Evolutionary conservation across 2,888 invertebrate genomes (phyloP), one percentile per base, ranked within the genome.

Genomic region (Crossocerus cetratus): DNA sequence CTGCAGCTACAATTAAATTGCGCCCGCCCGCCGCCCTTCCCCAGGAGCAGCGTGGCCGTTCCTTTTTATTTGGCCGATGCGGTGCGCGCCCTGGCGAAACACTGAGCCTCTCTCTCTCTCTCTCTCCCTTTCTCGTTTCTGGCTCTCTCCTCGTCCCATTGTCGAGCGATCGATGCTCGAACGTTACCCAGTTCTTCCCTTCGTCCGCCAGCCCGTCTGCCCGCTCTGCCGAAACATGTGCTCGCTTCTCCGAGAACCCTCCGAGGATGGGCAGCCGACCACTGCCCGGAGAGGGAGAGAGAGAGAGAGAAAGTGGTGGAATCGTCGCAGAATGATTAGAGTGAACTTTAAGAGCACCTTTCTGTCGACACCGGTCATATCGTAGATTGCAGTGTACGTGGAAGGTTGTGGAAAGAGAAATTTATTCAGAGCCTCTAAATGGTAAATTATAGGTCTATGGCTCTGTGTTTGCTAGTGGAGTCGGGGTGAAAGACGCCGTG

Each of bases 1-100:
- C 63, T 61, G 44, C 65, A 60, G 69, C 72, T 73, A 66, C 80
- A 75, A 80, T 78, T 80, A 80, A 75, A 80, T 80, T 80, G 71
- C 67, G 43, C 63, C 63, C 54, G 57, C 45, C 66, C 62, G 32
- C 32, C 32, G 3, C 32, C 63, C 65, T 72, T 59, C 68, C 18
- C 53, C 57, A 16, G 22, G 13, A 49, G 45, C n/a, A 14, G 14
- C 14, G 63, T 13, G 22, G 23, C 45, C 21, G 55, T 60, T 56
- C 53, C n/a, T 49, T 49, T 72, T 76, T 65, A 61, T 76, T 69
- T 69, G 69, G 53, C 63, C 67, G 72, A 62, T 18, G 18, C n/a
- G 66, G 53, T 58, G 32, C 32, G 5, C 32, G 32, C 54, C n/a
- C 18, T 16, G 18, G 23, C 32, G 18, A n/a, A 54, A 49, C 55